Evolutionary conservation across 2,113 vertebrate genomes (phyloP).

Genomic region (Cairina moschata): DNA sequence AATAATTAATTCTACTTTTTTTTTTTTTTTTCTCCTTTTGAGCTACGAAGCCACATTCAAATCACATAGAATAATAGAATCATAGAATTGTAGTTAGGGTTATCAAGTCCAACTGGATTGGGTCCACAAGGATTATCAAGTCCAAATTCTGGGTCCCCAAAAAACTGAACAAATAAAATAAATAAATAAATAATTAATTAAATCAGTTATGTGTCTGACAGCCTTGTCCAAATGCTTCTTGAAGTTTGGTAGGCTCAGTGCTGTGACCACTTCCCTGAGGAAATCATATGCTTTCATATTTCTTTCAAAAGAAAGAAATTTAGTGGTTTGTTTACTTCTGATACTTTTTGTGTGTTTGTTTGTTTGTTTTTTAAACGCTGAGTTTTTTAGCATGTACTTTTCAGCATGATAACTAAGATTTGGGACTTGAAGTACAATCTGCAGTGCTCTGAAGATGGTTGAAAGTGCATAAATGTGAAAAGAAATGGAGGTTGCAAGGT

Average conservation of each 20-base stretch:
- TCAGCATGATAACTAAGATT: background rate
- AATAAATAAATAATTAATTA: no score
- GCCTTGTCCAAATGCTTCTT: no score
- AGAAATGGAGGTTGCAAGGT: background rate
- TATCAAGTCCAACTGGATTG: no score
- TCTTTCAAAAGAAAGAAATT: no score
- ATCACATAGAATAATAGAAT: background rate
- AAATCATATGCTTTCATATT: background rate
- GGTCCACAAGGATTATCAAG: no score
- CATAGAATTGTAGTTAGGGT: no score
- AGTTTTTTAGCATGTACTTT: background rate
- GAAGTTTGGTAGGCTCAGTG: no score
- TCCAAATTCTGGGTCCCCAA: no score
- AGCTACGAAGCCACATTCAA: background rate
- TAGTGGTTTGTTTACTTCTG: rapidly evolving
- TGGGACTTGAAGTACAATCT: background rate
- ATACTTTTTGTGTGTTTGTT: background rate
- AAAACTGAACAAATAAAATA: no score
- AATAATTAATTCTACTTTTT: no score
- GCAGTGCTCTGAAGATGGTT: background rate
- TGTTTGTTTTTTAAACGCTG: rapidly evolving
- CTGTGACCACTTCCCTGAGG: no score
- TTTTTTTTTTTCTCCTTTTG: background rate
- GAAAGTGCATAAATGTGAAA: background rate
- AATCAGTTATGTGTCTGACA: no score